These are phyloP conservation scores for Stenurella melanura DNA, from an alignment of 2,888 invertebrate species.

Conservation along the genomic window DNA sequence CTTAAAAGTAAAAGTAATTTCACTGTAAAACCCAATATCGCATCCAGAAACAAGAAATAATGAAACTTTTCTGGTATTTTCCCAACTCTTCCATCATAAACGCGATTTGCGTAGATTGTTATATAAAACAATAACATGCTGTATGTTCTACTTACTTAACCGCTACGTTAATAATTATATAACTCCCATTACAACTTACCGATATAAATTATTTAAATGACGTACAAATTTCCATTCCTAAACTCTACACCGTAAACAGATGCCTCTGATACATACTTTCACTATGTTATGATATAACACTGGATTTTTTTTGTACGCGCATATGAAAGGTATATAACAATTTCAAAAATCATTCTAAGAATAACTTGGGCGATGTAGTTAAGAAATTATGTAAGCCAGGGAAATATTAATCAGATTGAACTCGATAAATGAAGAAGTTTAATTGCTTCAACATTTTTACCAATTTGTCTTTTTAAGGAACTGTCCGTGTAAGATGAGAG, in stretches of 20 bases:
- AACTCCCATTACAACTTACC: slow-evolving; percentile 14
- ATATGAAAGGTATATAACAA: background rate
- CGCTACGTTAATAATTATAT: slow-evolving; percentile 31
- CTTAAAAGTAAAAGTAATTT: slow-evolving; percentile 27
- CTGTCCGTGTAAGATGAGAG: too few species aligned
- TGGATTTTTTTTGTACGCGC: background rate
- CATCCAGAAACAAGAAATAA: background rate
- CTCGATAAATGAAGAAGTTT: too few species aligned
- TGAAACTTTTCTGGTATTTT: slow-evolving; percentile 26
- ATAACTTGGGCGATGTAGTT: background rate
- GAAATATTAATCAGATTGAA: too few species aligned
- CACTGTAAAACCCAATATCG: background rate
- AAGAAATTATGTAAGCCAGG: background rate
- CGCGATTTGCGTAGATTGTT: slow-evolving; percentile 17
- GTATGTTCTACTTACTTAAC: slow-evolving; percentile 31
- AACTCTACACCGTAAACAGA: slow-evolving; percentile 17
- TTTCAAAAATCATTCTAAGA: background rate
- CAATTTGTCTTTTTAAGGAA: too few species aligned
- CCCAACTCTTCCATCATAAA: slow-evolving; percentile 9
- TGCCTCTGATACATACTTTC: slow-evolving; percentile 24
- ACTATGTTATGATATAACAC: slow-evolving; percentile 32
- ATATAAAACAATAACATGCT: slow-evolving; percentile 15
- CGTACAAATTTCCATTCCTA: slow-evolving; percentile 22
- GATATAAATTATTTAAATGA: slow-evolving; percentile 32
- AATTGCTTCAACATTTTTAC: too few species aligned